A percentile compares a stretch with the other conserved stretches of the same genome.
These are phyloP conservation scores for Amphipoea lucens DNA, from an alignment of 2,888 invertebrate genomes.

Conservation along the genomic window DNA sequence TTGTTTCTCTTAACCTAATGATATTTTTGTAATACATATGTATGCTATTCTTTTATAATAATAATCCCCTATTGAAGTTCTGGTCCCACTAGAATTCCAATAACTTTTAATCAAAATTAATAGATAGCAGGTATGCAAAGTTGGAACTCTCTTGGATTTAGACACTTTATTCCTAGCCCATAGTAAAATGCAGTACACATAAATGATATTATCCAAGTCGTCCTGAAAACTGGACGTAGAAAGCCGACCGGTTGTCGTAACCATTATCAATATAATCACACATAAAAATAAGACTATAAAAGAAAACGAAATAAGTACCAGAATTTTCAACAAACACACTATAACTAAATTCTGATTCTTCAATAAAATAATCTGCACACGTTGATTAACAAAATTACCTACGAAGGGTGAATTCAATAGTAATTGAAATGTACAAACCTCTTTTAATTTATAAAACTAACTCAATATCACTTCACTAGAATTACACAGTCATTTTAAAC, in stretches of 20 bases:
- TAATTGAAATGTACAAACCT: conserved; percentile 50
- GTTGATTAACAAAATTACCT: background rate
- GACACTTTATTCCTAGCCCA: background rate
- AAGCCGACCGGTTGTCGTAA: conserved; percentile 32
- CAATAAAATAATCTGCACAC: conserved; percentile 4
- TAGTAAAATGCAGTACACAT: background rate
- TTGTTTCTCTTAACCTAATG: background rate
- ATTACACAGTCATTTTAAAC: conserved; percentile 38
- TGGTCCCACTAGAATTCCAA: background rate
- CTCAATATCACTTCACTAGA: conserved; percentile 40
- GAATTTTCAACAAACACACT: conserved; percentile 20
- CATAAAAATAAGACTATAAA: conserved; percentile 38
- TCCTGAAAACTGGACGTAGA: conserved; percentile 36
- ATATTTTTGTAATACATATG: background rate
- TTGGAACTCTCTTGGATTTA: background rate
- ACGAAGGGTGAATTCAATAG: conserved; percentile 16
- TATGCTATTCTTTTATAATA: background rate
- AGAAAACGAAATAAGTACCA: background rate
- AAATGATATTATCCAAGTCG: conserved; percentile 2
- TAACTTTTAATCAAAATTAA: background rate
- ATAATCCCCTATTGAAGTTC: background rate
- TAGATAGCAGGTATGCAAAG: background rate
- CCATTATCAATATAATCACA: conserved; percentile 21
- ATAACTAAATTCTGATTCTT: conserved; percentile 10
- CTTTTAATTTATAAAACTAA: conserved; percentile 20